Evolutionary conservation across 2,797 vertebrate genomes (phyloP).

Genomic region (Sebastes matsubarae): DNA sequence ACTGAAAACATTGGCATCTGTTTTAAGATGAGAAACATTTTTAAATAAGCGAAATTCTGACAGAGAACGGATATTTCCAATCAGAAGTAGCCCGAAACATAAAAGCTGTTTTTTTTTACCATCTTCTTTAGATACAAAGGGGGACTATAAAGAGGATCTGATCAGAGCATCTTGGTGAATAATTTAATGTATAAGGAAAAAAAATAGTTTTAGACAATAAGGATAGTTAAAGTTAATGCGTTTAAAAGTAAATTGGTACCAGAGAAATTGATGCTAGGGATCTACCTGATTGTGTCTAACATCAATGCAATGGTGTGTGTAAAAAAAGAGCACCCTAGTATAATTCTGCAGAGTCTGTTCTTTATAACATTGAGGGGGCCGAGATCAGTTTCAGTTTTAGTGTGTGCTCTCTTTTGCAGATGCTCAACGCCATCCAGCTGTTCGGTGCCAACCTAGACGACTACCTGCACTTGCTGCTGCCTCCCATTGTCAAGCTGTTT

Average conservation of each 20-base stretch:
- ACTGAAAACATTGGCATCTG: background rate
- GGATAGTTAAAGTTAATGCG: background rate
- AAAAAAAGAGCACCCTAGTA: background rate
- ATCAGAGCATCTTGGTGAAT: background rate
- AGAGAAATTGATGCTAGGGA: background rate
- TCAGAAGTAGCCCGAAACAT: background rate
- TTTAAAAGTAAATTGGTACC: background rate
- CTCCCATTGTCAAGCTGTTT: slow-evolving; percentile 97
- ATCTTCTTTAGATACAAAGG: too few relatives aligned
- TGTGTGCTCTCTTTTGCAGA: slow-evolving; percentile 73
- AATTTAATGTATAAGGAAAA: background rate
- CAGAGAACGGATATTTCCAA: background rate
- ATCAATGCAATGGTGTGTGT: background rate
- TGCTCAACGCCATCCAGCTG: slow-evolving; percentile 95
- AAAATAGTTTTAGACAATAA: background rate
- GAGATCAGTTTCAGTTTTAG: background rate
- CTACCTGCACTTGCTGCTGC: slow-evolving; percentile 95
- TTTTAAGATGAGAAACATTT: background rate
- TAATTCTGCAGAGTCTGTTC: background rate
- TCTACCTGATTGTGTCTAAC: background rate
- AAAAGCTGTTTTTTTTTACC: background rate
- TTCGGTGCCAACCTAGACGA: slow-evolving; percentile 98
- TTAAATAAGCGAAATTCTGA: background rate
- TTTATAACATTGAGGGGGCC: background rate
- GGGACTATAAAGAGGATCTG: too few relatives aligned